A percentile compares a stretch with the other conserved stretches of the same genome.
Evolutionary conservation across 2,888 invertebrate genomes (phyloP).

Genomic region (Ectemnius continuus): DNA sequence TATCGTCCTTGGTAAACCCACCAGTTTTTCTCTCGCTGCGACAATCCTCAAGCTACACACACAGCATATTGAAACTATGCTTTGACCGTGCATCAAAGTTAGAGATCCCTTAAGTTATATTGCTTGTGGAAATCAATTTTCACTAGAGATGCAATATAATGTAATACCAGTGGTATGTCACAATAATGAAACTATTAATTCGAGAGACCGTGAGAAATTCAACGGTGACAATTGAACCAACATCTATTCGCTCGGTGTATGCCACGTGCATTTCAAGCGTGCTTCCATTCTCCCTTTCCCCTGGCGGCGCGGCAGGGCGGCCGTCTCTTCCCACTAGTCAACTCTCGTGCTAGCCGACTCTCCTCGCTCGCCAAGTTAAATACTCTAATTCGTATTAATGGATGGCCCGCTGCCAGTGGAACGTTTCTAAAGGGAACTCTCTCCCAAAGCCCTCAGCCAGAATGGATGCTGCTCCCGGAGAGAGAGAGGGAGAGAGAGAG

Average conservation of each 20-base stretch:
- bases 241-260: not conserved
- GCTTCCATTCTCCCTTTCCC: conserved; percentile 6
- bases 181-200: too few relatives aligned
- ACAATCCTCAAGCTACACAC: too few relatives aligned
- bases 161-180: too few relatives aligned
- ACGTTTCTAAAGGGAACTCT: conserved; percentile 58
- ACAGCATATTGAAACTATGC: too few relatives aligned
- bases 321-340: conserved; percentile 12
- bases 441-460: conserved; percentile 51
- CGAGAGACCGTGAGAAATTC: too few relatives aligned
- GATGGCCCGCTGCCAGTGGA: conserved; percentile 68
- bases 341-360: conserved; percentile 30
- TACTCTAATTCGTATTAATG: conserved; percentile 74
- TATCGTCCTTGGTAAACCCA: too few relatives aligned
- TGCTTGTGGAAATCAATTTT: too few relatives aligned
- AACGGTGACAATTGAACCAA: too few relatives aligned
- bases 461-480: conserved; percentile 46
- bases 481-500: not conserved
- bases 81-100: too few relatives aligned
- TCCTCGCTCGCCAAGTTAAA: conserved; percentile 62
- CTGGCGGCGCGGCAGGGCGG: conserved; percentile 3
- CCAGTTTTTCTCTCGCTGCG: too few relatives aligned
- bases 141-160: too few relatives aligned
- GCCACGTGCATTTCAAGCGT: conserved; percentile 6
- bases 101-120: too few relatives aligned